Conservation (phyloP, 2,888 invertebrate species). For the Clanis bilineata region DNA sequence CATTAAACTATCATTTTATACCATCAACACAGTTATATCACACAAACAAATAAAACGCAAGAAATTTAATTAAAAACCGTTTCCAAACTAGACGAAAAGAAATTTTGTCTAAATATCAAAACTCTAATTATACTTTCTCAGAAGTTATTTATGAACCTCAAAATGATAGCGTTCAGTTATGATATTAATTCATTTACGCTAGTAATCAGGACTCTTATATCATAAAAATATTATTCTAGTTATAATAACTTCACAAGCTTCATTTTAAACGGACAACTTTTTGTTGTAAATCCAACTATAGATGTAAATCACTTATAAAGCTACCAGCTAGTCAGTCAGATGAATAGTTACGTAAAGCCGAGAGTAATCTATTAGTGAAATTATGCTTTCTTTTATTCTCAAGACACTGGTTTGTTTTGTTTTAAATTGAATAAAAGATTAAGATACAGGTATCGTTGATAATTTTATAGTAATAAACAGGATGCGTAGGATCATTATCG, state of each 20-base stretch:
- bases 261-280: not conserved
- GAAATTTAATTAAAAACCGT: constrained; percentile 15
- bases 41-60: not conserved
- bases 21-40: not conserved
- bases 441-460: not conserved
- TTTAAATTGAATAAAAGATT: not conserved
- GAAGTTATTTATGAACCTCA: constrained; percentile 24
- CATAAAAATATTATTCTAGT: not conserved
- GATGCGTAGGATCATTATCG: not conserved
- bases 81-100: constrained; percentile 28
- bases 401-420: not conserved
- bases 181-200: not conserved
- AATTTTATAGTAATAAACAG: not conserved
- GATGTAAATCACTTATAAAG: not conserved
- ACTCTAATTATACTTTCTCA: constrained; percentile 35
- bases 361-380: constrained; percentile 7
- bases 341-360: constrained; percentile 4
- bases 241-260: not conserved
- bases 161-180: too few relatives aligned
- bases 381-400: constrained; percentile 16
- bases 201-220: not conserved
- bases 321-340: not conserved
- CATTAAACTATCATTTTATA: not conserved
- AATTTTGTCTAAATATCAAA: constrained; percentile 30
- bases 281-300: not conserved